Base-by-base conservation (phyloP, 30 jellyfish, hydroid and myxozoan species). In the Pelagia noctiluca region DNA sequence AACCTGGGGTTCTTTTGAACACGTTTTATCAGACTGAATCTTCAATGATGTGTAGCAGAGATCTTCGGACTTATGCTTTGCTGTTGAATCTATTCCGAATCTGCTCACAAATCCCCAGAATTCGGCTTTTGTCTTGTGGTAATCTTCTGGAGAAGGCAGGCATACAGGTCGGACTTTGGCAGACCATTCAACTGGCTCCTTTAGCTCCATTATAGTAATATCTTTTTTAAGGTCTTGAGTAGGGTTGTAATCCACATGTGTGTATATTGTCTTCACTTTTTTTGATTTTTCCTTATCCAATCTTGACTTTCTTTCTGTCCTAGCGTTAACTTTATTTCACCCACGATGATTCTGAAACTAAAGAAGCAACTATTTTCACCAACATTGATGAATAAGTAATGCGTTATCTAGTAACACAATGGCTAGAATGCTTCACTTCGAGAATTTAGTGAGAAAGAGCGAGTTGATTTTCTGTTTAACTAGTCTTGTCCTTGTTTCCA, bases 101-200 rank as follows among this genome's bases (percentile, higher is more conserved):
- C 96, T 91, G 11, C 78, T 49, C n/a, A 71, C 96, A 23, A 30
- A 69, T 3, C 96, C 96, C 23, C 35, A 23, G 0, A 16, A 21
- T 26, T 74, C 50, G 26, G 74, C 52, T 19, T 18, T 24, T 21
- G 28, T 36, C 25, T 47, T 21, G 0, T 11, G 50, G 4, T 29
- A 19, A 1, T 65, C 90, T 35, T 52, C 28, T 7, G 69, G 21
- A 52, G 25, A 11, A 36, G 96, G 96, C 16, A 87, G 84, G 33
- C 96, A 87, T 35, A 87, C 37, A 0, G 91, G 91, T 61, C 91
- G 46, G 7, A 87, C 35, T 29, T 46, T 37, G 4, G 85, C 42
- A 26, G 95, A 37, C 90, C 90, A 87, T 36, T 47, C 36, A 26
- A 87, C 88, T 5, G 90, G 79, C n/a, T 34, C 31, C 34, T 28